Evolutionary conservation across 2,888 invertebrate species (phyloP).

Genomic region (Tetragonisca angustula): DNA sequence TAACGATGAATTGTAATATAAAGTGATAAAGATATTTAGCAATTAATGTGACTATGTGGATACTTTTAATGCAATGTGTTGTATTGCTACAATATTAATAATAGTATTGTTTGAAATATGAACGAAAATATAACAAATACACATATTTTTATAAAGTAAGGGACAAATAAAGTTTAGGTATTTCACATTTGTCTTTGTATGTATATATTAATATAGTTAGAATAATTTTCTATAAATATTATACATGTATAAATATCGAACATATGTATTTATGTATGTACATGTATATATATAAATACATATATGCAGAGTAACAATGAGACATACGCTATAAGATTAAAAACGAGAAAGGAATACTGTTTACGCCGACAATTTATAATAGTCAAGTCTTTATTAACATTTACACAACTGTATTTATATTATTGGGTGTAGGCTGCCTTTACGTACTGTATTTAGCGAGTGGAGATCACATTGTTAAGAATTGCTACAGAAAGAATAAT

Average conservation of each 20-base stretch:
- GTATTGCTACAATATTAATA: conserved; percentile 77
- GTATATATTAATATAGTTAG: conserved; percentile 83
- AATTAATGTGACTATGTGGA: conserved; percentile 72
- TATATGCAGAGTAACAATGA: conserved; percentile 66
- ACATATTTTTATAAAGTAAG: conserved; percentile 81
- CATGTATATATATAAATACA: conserved; percentile 63
- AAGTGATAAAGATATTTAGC: conserved; percentile 59
- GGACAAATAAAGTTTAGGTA: conserved; percentile 78
- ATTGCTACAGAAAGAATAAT: conserved; percentile 62
- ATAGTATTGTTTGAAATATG: conserved; percentile 72
- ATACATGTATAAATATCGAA: conserved; percentile 66
- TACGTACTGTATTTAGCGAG: conserved; percentile 79
- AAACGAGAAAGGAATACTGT: conserved; percentile 62
- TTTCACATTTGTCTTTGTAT: conserved; percentile 84
- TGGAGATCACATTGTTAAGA: conserved; percentile 74
- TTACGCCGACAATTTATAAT: conserved; percentile 72
- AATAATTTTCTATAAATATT: conserved; percentile 81
- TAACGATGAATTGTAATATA: conserved; percentile 62
- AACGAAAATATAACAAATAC: conserved; percentile 73
- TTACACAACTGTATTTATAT: conserved; percentile 77
- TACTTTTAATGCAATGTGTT: conserved; percentile 74
- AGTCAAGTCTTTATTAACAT: conserved; percentile 76
- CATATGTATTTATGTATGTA: conserved; percentile 62
- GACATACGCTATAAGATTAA: conserved; percentile 71
- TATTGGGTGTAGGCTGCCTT: conserved; percentile 82